A percentile compares a stretch with the other conserved stretches of the same genome.
These are phyloP conservation scores for Morpho deidamia DNA, from an alignment of 2,888 invertebrate genomes.

Conservation along the genomic window DNA sequence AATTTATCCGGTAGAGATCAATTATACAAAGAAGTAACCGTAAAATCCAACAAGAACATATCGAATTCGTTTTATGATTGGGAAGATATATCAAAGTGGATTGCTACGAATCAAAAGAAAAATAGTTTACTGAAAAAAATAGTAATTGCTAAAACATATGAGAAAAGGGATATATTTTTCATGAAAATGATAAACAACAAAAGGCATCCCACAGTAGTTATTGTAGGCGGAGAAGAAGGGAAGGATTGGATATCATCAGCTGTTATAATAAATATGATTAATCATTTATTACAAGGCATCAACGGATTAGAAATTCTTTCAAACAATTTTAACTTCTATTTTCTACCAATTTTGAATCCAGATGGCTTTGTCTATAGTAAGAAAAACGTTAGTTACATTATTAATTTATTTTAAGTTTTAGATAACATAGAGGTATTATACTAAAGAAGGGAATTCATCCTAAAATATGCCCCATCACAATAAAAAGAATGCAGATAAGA, in stretches of 20 bases:
- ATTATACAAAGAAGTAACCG: background rate
- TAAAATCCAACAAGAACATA: constrained; percentile 3
- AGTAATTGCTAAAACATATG: constrained; percentile 45
- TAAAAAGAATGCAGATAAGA: no score
- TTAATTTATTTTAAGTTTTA: no score
- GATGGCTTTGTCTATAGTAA: constrained; percentile 59
- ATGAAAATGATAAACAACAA: constrained; percentile 39
- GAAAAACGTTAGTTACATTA: constrained; percentile 32
- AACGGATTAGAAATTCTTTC: constrained; percentile 28
- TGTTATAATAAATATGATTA: constrained; percentile 45
- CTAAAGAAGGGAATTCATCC: no score
- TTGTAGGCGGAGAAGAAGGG: constrained; percentile 59
- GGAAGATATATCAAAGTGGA: constrained; percentile 37
- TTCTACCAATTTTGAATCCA: constrained; percentile 61
- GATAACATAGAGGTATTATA: no score
- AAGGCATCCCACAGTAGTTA: constrained; percentile 37
- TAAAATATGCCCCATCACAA: no score
- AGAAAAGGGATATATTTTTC: constrained; percentile 46
- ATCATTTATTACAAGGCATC: constrained; percentile 33
- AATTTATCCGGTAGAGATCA: constrained; percentile 6
- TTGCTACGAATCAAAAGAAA: constrained; percentile 17
- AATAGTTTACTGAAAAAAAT: constrained; percentile 27
- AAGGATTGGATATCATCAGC: constrained; percentile 57
- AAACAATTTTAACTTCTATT: constrained; percentile 48
- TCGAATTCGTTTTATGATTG: constrained; percentile 35